Base-by-base conservation (phyloP, 1,140 invertebrate genomes). In the Mamestra configurata region DNA sequence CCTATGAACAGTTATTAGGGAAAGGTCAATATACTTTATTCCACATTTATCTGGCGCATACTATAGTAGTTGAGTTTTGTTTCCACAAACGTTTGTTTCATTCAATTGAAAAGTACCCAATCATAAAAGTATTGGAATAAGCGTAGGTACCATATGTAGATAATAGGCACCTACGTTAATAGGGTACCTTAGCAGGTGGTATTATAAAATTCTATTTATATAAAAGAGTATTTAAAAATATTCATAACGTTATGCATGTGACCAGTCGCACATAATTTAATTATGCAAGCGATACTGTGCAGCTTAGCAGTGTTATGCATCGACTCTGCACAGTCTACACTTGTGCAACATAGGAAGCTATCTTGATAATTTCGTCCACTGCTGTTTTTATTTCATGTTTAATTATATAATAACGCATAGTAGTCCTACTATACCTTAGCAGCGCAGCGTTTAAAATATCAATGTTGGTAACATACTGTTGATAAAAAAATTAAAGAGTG, bases 261-360 rank as follows among this genome's bases (percentile, higher is more conserved):
- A 57, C 22, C 22, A 4, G 22, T 31, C 5, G 27, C 13, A 22
- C 18, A 53, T 53, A 8, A 20, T 13, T 5, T 4, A 11, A 57
- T 57, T 57, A 27, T 57, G 22, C 53, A 24, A 57, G 27, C 24
- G 22, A 22, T 24, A 57, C 11, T 57, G 53, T 57, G 22, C 13
- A 57, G 0, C 22, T 11, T 57, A 13, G 11, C 11, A 22, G 51
- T 57, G 11, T 24, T 57, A 27, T 57, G 53, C 11, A 57, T 0
- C 51, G 43, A 49, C 43, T 15, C 13, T 0, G 43, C 10, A 5
- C n/a, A 31, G 1, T 31, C 27, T 31, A 5, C 27, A 49, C 43
- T 49, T 49, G 15, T 49, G 43, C 43, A 49, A 49, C n/a, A 49
- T n/a, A 49, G 43, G 43, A 49, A 49, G 43, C 13, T 49, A n/a